Base-by-base conservation (phyloP, 1,140 invertebrate genomes). In the Lutraria rhynchaena region DNA sequence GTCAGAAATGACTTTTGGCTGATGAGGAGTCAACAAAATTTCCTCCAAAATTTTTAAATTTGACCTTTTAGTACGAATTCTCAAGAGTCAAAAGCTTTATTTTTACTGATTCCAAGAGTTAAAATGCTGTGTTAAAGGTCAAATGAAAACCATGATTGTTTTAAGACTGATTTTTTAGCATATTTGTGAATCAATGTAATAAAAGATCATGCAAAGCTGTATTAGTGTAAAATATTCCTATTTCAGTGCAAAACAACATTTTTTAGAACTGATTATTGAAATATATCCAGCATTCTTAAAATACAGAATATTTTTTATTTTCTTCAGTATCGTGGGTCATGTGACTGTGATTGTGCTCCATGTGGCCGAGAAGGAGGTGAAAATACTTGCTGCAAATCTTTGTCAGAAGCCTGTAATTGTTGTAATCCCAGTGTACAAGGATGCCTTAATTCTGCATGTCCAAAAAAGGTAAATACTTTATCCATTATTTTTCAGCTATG, bases 381-480 rank as follows among this genome's bases (percentile, higher is more conserved):
- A n/a, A 75, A 55, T 44, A 33, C 73, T 13, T 75, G 73, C 35
- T 75, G 73, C 49, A 75, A 61, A 61, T 29, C 44, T 3, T n/a
- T 75, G 3, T 57, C 53, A 0, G 49, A 71, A 22, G 3, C 49
- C 3, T 75, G 73, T 22, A 37, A 46, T 24, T 37, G 44, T 49
- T 63, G 73, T 61, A 61, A 75, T n/a, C 73, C 73, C 15, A 75
- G 73, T 61, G 41, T 75, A 22, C 27, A 75, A 37, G 35, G 73
- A 19, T 75, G 73, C 33, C 37, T 75, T 15, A 75, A 75, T 35
- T 61, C 55, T 27, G 22, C 37, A 33, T 75, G 73, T 75, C 73
- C 73, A 7, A 75, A 75, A 75, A 75, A 75, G 73, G 73, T 75
- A 49, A 31, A n/a, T n/a, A n/a, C n/a, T n/a, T n/a, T n/a, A n/a